phyloP scores from a whole-genome alignment of 2,113 vertebrate species.

The Acrocephalus arundinaceus region DNA sequence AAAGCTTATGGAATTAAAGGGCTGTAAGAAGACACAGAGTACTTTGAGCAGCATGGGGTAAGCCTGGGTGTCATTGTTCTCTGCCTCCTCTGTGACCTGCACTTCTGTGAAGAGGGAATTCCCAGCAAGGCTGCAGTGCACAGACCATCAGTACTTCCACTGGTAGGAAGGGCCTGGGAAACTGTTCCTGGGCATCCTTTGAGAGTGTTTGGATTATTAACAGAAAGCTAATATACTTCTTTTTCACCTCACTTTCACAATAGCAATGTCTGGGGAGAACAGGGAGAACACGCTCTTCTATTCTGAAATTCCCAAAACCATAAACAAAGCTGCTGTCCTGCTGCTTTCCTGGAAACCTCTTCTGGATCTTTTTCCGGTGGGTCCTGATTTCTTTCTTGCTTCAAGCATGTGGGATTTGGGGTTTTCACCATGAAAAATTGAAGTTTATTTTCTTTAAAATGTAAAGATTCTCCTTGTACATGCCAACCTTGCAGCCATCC shows the following conservation, averaged over 20 bases:
- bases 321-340: slow-evolving; percentile 78
- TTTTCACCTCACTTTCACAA: background rate
- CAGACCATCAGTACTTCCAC: background rate
- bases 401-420: background rate
- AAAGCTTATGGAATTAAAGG: background rate
- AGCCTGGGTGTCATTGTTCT: background rate
- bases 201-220: background rate
- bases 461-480: background rate
- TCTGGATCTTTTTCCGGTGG: slow-evolving; percentile 82
- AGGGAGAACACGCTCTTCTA: slow-evolving; percentile 85
- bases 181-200: background rate
- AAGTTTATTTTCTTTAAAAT: background rate
- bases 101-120: background rate
- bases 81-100: background rate
- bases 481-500: background rate
- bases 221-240: background rate
- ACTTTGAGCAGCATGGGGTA: background rate
- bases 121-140: background rate
- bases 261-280: slow-evolving; percentile 84
- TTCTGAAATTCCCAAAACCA: slow-evolving; percentile 82
- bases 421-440: background rate
- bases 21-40: background rate
- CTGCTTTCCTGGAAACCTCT: slow-evolving; percentile 85
- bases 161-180: background rate
- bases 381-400: background rate